These are phyloP conservation scores for Tadarida brasiliensis DNA, from an alignment of 2,797 vertebrate genomes.

Conservation along the genomic window DNA sequence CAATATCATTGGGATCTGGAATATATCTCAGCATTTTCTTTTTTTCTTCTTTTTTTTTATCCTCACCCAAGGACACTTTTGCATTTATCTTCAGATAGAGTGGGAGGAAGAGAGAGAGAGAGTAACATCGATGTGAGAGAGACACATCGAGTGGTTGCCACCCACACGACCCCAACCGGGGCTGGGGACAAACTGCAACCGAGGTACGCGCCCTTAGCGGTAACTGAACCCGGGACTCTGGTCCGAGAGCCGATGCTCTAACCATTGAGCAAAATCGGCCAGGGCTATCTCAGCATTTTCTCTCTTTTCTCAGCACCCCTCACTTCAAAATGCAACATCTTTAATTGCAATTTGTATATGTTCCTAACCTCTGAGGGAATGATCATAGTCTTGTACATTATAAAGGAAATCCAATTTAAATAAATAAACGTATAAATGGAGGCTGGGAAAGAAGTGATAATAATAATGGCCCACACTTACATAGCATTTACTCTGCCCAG, in stretches of 20 bases:
- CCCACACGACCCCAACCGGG: too few species aligned
- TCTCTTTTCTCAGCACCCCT: not conserved
- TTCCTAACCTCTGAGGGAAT: not conserved
- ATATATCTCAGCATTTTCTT: slow-evolving; percentile 41
- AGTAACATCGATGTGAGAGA: too few species aligned
- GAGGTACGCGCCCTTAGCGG: too few species aligned
- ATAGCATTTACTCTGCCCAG: not conserved
- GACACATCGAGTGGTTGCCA: too few species aligned
- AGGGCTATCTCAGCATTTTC: slow-evolving; percentile 41
- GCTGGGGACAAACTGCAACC: too few species aligned
- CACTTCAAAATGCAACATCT: not conserved
- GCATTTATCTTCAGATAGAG: too few species aligned
- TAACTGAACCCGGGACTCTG: too few species aligned
- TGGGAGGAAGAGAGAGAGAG: too few species aligned
- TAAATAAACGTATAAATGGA: slow-evolving; percentile 40
- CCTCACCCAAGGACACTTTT: too few species aligned
- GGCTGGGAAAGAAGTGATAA: not conserved
- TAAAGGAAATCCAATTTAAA: slow-evolving; percentile 8
- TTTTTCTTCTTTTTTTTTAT: too few species aligned
- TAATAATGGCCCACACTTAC: not conserved
- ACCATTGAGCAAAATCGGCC: too few species aligned
- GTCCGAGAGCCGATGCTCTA: too few species aligned
- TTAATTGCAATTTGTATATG: not conserved
- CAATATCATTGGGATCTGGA: slow-evolving; percentile 18
- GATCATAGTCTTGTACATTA: not conserved